These are phyloP conservation scores for Illadopsis cleaveri DNA, from an alignment of 2,113 vertebrate species.

Conservation along the genomic window DNA sequence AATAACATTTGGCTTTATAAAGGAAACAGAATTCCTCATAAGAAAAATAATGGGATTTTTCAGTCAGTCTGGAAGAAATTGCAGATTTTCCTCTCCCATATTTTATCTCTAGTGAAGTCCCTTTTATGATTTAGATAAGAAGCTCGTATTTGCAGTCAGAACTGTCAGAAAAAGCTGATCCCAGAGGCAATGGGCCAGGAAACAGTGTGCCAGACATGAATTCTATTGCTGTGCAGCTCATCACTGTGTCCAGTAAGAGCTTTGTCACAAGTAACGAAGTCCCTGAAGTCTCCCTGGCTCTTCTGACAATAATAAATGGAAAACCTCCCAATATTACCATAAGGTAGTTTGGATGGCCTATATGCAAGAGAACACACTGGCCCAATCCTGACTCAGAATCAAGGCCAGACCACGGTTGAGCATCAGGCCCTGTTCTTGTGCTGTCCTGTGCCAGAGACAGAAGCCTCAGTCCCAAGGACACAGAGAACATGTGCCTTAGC, in stretches of 20 bases:
- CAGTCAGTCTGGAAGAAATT: background rate
- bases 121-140: background rate
- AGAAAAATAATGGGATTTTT: background rate
- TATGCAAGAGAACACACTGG: background rate
- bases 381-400: background rate
- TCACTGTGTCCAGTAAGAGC: background rate
- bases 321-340: background rate
- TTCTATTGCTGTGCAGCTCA: background rate
- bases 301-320: background rate
- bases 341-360: background rate
- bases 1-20: background rate
- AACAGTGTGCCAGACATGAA: background rate
- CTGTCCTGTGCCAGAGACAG: background rate
- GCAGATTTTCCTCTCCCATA: background rate
- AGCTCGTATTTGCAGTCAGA: background rate
- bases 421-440: background rate
- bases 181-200: background rate
- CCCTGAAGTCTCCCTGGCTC: background rate
- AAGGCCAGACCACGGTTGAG: background rate
- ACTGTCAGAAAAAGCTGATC: background rate
- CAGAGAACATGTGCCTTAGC: background rate
- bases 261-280: background rate
- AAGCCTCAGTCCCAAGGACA: background rate
- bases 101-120: background rate
- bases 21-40: background rate